Evolutionary conservation across 2,888 invertebrate species (phyloP).

Genomic region (Aricia artaxerxes): DNA sequence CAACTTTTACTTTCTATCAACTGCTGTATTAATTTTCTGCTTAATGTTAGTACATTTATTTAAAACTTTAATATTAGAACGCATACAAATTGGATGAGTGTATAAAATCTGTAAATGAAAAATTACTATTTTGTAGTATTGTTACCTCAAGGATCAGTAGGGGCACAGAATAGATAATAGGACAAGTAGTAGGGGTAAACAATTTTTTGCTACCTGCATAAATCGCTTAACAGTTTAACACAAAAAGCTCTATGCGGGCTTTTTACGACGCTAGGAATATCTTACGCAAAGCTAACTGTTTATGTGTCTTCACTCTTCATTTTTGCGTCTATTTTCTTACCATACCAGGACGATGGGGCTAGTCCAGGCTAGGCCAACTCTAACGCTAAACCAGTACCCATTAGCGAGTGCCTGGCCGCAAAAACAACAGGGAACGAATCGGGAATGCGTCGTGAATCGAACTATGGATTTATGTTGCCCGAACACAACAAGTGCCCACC

Average conservation of each 20-base stretch:
- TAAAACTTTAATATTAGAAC: no score
- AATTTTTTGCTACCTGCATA: neutral
- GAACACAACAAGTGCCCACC: constrained; percentile 45
- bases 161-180: no score
- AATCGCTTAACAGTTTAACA: neutral
- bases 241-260: constrained; percentile 7
- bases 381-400: constrained; percentile 73
- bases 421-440: constrained; percentile 80
- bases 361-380: constrained; percentile 46
- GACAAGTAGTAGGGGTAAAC: no score
- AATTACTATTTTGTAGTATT: neutral
- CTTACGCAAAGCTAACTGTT: constrained; percentile 42
- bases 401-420: constrained; percentile 74
- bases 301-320: constrained; percentile 36
- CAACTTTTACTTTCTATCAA: neutral
- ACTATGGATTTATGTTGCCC: constrained; percentile 57
- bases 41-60: no score
- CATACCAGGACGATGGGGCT: constrained; percentile 31
- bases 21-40: neutral
- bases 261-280: constrained; percentile 34
- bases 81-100: no score
- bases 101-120: neutral
- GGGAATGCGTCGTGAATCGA: constrained; percentile 73
- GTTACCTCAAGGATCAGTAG: neutral
- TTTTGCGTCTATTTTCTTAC: constrained; percentile 31